A percentile compares a stretch with the other conserved stretches of the same genome.
Conservation (phyloP, 1,140 invertebrate genomes). For the Meloidogyne floridensis region DNA sequence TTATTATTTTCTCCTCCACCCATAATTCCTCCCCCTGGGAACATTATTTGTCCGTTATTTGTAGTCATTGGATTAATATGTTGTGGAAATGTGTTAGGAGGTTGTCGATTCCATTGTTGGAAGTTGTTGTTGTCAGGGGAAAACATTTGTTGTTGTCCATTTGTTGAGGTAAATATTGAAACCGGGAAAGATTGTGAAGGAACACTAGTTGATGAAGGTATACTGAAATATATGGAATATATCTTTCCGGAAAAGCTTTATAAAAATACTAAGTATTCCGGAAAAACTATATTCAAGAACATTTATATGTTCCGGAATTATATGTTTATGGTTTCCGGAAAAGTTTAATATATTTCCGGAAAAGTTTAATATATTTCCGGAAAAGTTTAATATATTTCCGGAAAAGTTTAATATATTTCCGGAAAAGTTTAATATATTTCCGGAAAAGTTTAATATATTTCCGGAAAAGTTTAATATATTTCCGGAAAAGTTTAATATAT, state of each 20-base stretch:
- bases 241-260: neutral
- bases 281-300: too few species aligned
- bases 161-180: neutral
- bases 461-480: neutral
- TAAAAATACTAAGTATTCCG: too few species aligned
- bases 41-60: neutral
- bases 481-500: neutral
- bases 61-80: neutral
- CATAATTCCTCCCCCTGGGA: neutral
- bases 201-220: neutral
- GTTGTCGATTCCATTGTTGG: neutral
- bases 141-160: constrained; percentile 18
- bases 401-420: neutral
- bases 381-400: neutral
- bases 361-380: too few species aligned
- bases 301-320: too few species aligned
- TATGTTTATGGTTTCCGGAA: too few species aligned
- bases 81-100: neutral
- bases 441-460: neutral
- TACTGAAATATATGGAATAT: neutral
- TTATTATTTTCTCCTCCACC: neutral
- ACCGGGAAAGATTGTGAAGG: neutral
- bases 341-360: too few species aligned
- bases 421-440: neutral
- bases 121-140: neutral